Conservation (phyloP, 23 tunicate genomes). For the Clavelina lepadiformis region DNA sequence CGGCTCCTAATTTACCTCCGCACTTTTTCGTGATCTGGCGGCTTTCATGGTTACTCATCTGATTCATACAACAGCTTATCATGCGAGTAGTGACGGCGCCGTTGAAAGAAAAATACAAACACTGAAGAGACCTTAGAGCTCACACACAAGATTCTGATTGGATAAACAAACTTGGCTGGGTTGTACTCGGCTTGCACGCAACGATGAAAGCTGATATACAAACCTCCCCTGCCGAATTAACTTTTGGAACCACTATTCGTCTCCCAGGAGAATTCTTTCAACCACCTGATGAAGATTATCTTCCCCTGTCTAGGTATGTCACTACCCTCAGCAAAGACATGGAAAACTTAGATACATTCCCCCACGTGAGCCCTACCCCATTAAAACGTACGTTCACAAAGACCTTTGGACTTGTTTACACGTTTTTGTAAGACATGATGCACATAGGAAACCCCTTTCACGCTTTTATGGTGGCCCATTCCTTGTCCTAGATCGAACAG, state of each 20-base stretch:
- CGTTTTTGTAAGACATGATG: not conserved
- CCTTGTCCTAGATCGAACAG: too few species aligned
- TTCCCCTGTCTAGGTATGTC: not conserved
- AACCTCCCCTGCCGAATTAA: not conserved
- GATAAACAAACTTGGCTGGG: not conserved
- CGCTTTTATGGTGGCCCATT: not conserved
- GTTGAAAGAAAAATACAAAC: not conserved
- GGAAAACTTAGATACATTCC: not conserved
- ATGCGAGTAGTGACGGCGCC: not conserved
- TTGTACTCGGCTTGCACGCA: not conserved
- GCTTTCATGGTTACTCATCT: not conserved
- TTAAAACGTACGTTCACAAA: not conserved
- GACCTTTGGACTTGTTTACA: not conserved
- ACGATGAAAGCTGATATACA: not conserved
- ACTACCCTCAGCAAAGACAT: not conserved
- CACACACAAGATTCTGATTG: not conserved
- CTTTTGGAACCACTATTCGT: not conserved
- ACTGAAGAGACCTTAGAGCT: not conserved
- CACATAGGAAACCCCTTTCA: not conserved
- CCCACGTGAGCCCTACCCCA: not conserved
- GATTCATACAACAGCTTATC: not conserved
- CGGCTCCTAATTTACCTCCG: not conserved
- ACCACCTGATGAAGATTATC: not conserved
- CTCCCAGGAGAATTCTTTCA: not conserved
- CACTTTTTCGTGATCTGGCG: not conserved